Conservation (phyloP, 2,113 vertebrate genomes). For the Arenaria interpres region DNA sequence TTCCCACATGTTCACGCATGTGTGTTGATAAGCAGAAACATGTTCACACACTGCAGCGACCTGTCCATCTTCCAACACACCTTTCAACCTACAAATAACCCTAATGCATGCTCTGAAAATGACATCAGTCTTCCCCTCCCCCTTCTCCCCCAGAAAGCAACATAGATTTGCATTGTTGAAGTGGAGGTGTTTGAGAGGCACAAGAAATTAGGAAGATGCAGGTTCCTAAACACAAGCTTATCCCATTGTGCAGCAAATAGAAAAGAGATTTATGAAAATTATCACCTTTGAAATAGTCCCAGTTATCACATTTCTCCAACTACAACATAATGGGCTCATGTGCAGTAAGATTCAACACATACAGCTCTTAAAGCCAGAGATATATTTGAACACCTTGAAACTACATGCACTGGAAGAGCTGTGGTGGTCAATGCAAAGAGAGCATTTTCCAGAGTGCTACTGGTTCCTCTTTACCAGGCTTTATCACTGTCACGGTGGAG, state of each 20-base stretch:
- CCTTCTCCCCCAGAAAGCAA: not conserved
- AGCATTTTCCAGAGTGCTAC: not conserved
- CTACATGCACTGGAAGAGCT: too few relatives aligned
- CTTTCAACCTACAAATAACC: not conserved
- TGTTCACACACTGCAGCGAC: not conserved
- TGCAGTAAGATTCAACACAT: not conserved
- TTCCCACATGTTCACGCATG: not conserved
- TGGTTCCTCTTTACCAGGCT: not conserved
- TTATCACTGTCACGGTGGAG: not conserved
- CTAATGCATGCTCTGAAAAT: accelerated
- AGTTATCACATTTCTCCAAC: not conserved
- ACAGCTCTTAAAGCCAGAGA: not conserved
- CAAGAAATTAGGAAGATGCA: not conserved
- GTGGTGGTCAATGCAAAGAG: accelerated
- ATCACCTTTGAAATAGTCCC: accelerated
- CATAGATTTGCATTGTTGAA: accelerated
- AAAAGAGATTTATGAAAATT: not conserved
- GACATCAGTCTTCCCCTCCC: too few relatives aligned
- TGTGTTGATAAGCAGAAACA: not conserved
- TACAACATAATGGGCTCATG: not conserved
- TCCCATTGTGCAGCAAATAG: accelerated
- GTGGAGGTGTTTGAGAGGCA: not conserved
- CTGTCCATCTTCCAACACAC: accelerated
- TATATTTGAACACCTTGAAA: not conserved
- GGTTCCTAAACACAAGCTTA: not conserved